Conservation (phyloP, 1,140 invertebrate genomes). For the Battus philenor region DNA sequence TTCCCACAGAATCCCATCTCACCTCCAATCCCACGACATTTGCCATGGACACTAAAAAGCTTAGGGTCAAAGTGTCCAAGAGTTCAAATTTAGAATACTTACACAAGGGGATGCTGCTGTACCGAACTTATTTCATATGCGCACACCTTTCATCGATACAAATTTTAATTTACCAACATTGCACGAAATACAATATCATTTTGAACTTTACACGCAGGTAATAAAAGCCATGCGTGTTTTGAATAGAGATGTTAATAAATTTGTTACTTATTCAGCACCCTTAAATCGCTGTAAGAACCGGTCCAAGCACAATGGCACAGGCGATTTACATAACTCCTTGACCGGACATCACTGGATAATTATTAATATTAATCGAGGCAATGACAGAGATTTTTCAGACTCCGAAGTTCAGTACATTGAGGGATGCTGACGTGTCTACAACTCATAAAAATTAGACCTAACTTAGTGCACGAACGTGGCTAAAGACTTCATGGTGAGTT, state of each 20-base stretch:
- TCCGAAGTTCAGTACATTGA: conserved; percentile 38
- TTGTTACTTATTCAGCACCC: conserved; percentile 44
- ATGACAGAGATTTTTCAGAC: conserved; percentile 33
- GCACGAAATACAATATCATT: conserved; percentile 21
- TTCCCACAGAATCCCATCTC: conserved; percentile 62
- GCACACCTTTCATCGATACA: conserved; percentile 58
- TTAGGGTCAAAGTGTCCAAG: conserved; percentile 59
- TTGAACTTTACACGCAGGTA: conserved; percentile 20
- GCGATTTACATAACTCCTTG: conserved; percentile 72
- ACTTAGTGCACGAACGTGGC: not conserved
- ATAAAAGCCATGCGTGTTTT: conserved; percentile 14
- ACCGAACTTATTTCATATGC: conserved; percentile 61
- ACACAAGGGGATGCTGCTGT: conserved; percentile 59
- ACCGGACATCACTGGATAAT: conserved; percentile 58
- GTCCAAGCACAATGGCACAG: conserved; percentile 51
- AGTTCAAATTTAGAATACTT: conserved; percentile 56
- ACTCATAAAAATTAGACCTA: conserved; percentile 8
- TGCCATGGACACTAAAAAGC: conserved; percentile 45
- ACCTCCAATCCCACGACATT: conserved; percentile 55
- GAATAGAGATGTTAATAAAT: conserved; percentile 5
- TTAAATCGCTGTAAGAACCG: conserved; percentile 60
- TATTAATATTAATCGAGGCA: conserved; percentile 68
- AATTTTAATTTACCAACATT: conserved; percentile 19
- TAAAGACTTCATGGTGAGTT: conserved; percentile 8
- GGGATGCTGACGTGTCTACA: conserved; percentile 36